Conservation (phyloP, 2,888 invertebrate genomes). For the Drosophila prostipennis region DNA sequence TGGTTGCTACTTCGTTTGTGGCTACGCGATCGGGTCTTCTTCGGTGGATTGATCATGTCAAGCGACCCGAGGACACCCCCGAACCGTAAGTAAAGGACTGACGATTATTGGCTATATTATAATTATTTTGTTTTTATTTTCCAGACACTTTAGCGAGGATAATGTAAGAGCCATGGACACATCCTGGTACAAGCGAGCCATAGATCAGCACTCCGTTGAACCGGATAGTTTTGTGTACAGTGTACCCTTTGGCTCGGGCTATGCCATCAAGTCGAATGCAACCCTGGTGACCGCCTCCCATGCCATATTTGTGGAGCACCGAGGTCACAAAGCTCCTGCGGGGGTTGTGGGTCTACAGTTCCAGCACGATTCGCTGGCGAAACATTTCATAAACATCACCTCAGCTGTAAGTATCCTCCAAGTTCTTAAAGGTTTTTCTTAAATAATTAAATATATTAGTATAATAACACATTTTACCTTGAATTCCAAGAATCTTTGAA, state of each 20-base stretch:
- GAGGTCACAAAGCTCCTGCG: constrained; percentile 93
- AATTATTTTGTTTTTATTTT: not conserved
- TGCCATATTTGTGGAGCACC: constrained; percentile 93
- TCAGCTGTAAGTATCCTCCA: constrained; percentile 88
- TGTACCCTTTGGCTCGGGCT: constrained; percentile 85
- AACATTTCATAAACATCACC: constrained; percentile 94
- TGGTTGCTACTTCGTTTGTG: constrained; percentile 92
- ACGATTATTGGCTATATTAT: too few species aligned
- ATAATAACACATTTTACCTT: not conserved
- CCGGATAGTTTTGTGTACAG: constrained; percentile 96
- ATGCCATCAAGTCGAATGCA: constrained; percentile 85
- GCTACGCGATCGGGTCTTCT: constrained; percentile 95
- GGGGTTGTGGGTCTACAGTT: constrained; percentile 97
- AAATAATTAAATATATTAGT: too few species aligned
- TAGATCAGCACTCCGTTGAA: constrained; percentile 94
- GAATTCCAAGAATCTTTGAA: too few species aligned
- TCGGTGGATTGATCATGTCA: constrained; percentile 92
- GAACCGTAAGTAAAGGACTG: constrained; percentile 87
- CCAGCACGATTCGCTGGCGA: constrained; percentile 91
- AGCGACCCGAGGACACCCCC: constrained; percentile 86
- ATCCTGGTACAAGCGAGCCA: constrained; percentile 95
- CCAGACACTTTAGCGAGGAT: constrained; percentile 92
- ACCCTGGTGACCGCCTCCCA: constrained; percentile 95
- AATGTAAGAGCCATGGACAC: constrained; percentile 93
- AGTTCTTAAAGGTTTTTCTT: too few species aligned